phyloP scores from a whole-genome alignment of 2,888 invertebrate species.

The Rhorus exstirpatorius region DNA sequence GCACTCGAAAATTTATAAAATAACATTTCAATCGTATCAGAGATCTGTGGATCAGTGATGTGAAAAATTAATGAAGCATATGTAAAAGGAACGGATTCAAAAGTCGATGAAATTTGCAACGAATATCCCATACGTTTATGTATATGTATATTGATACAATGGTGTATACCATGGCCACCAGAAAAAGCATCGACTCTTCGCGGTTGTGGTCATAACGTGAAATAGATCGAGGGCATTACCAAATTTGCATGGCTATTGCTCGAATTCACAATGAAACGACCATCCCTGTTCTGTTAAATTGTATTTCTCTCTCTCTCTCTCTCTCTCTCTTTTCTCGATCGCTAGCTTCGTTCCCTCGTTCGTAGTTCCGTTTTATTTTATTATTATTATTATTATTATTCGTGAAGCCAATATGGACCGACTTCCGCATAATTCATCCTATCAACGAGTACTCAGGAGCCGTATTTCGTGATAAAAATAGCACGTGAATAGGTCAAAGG shows the following conservation, averaged over 20 bases:
- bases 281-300: not conserved
- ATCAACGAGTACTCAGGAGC: not conserved
- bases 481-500: not conserved
- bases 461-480: not conserved
- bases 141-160: constrained; percentile 14
- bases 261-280: constrained; percentile 23
- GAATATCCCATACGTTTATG: constrained; percentile 7
- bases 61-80: not conserved
- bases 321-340: not conserved
- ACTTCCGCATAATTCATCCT: not conserved
- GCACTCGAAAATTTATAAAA: too few species aligned
- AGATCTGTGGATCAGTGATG: too few species aligned
- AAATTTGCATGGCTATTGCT: constrained; percentile 58
- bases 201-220: constrained; percentile 54
- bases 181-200: constrained; percentile 48
- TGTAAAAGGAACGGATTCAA: not conserved
- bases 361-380: constrained; percentile 2
- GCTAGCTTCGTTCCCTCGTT: not conserved
- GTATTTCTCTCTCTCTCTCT: constrained; percentile 7
- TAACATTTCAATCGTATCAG: too few species aligned
- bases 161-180: not conserved
- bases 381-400: constrained; percentile 5
- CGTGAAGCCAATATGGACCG: not conserved
- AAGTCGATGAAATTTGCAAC: not conserved
- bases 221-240: constrained; percentile 58